Evolutionary conservation across 2,113 vertebrate genomes (phyloP).

Genomic region (Corythoichthys haematopterus): DNA sequence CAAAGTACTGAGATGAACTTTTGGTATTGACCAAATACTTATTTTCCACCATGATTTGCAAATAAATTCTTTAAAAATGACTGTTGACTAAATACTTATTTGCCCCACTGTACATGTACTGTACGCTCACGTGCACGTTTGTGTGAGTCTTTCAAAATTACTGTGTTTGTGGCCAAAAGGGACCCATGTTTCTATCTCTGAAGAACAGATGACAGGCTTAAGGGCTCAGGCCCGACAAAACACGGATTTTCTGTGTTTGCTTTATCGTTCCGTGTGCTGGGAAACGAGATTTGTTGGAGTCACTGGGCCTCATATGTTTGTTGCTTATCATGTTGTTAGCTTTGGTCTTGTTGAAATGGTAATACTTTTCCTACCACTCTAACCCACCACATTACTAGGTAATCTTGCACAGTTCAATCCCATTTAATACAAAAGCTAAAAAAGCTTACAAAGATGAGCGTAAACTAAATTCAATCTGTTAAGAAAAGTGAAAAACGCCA

Average conservation of each 20-base stretch:
- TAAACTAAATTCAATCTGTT: background rate
- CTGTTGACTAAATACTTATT: too few relatives aligned
- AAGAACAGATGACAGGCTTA: slow-evolving; percentile 64
- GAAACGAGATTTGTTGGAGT: slow-evolving; percentile 66
- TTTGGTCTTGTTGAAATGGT: slow-evolving; percentile 45
- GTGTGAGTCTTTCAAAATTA: slow-evolving; percentile 56
- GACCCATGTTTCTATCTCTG: slow-evolving; percentile 55
- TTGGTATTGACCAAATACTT: too few relatives aligned
- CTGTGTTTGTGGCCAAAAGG: slow-evolving; percentile 54
- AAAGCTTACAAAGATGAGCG: background rate
- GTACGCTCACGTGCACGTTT: slow-evolving; percentile 32
- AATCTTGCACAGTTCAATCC: background rate
- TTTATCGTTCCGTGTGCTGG: slow-evolving; percentile 66
- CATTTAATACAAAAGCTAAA: background rate
- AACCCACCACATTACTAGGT: background rate
- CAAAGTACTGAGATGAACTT: too few relatives aligned
- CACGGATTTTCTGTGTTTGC: slow-evolving; percentile 64
- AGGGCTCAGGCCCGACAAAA: slow-evolving; percentile 66
- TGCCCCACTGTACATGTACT: background rate
- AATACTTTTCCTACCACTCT: slow-evolving; percentile 27
- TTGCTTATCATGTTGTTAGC: slow-evolving; percentile 39
- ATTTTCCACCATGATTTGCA: too few relatives aligned
- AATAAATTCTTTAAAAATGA: too few relatives aligned
- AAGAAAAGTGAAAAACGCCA: too few relatives aligned
- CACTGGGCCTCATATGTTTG: slow-evolving; percentile 4